phyloP scores from a whole-genome alignment of 1,140 invertebrate genomes.

The Sinella curviseta region DNA sequence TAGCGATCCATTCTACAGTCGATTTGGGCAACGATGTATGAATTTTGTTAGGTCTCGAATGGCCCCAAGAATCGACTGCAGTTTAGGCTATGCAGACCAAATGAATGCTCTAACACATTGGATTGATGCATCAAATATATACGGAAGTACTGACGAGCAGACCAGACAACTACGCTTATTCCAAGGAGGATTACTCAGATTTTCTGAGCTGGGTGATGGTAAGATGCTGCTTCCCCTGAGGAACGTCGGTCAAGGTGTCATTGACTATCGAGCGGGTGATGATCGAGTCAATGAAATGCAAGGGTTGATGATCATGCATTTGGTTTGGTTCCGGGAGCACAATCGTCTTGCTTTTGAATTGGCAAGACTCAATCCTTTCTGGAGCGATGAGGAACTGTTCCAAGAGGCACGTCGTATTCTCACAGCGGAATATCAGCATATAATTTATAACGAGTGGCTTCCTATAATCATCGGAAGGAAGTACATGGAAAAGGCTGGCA shows the following conservation, averaged over 20 bases:
- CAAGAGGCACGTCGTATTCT: constrained; percentile 57
- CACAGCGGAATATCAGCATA: constrained; percentile 74
- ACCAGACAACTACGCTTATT: constrained; percentile 69
- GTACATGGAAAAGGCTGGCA: constrained; percentile 38
- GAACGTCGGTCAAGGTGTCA: constrained; percentile 22
- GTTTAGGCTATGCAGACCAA: constrained; percentile 52
- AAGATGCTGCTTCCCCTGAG: constrained; percentile 30
- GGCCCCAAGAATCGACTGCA: constrained; percentile 54
- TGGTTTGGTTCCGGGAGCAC: constrained; percentile 54
- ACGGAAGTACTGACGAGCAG: constrained; percentile 78
- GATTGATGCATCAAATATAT: constrained; percentile 82
- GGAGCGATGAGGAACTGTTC: constrained; percentile 60
- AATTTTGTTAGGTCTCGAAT: constrained; percentile 77
- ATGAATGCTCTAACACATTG: constrained; percentile 43
- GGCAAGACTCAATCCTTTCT: constrained; percentile 57
- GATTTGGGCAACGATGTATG: constrained; percentile 71
- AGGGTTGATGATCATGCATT: constrained; percentile 40
- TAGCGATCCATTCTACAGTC: constrained; percentile 76
- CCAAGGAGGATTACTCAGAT: constrained; percentile 50
- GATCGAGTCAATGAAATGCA: constrained; percentile 69
- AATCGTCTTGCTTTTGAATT: constrained; percentile 58
- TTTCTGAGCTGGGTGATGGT: constrained; percentile 9
- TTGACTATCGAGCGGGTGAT: constrained; percentile 66
- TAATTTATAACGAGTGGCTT: constrained; percentile 82
- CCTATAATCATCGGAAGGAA: constrained; percentile 70